These are phyloP conservation scores for Dicranocentrus wangi DNA, from an alignment of 2,888 invertebrate genomes.

Conservation along the genomic window DNA sequence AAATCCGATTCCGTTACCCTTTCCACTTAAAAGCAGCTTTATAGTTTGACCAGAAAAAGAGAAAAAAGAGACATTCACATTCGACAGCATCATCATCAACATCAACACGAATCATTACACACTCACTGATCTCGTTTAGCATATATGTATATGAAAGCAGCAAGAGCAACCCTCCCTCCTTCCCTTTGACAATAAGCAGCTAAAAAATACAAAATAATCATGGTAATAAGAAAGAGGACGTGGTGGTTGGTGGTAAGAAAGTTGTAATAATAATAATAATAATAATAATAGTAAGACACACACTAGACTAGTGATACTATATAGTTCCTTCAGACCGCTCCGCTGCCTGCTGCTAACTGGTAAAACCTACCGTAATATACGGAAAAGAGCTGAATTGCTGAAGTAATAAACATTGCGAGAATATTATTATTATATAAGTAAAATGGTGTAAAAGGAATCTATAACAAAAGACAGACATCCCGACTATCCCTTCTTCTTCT, in stretches of 20 bases:
- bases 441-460: no score
- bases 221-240: neutral
- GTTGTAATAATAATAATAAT: conserved; percentile 5
- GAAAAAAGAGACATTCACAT: conserved; percentile 30
- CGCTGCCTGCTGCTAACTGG: no score
- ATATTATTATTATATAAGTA: no score
- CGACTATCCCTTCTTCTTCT: neutral
- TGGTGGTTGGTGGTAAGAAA: neutral
- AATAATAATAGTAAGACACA: no score
- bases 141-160: conserved; percentile 14
- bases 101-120: conserved; percentile 53
- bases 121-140: conserved; percentile 56
- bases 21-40: neutral
- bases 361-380: no score
- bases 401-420: no score
- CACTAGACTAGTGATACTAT: no score
- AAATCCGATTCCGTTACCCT: conserved; percentile 53
- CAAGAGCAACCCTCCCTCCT: neutral
- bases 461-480: neutral
- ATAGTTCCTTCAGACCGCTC: no score
- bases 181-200: neutral
- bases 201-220: neutral
- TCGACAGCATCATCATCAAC: conserved; percentile 44
- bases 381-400: no score
- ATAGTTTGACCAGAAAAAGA: conserved; percentile 5